Percentiles rank a stretch among this genome's conserved stretches.
Evolutionary conservation across 1,140 invertebrate species (phyloP).

Genomic region (Pseudomyrmex gracilis): DNA sequence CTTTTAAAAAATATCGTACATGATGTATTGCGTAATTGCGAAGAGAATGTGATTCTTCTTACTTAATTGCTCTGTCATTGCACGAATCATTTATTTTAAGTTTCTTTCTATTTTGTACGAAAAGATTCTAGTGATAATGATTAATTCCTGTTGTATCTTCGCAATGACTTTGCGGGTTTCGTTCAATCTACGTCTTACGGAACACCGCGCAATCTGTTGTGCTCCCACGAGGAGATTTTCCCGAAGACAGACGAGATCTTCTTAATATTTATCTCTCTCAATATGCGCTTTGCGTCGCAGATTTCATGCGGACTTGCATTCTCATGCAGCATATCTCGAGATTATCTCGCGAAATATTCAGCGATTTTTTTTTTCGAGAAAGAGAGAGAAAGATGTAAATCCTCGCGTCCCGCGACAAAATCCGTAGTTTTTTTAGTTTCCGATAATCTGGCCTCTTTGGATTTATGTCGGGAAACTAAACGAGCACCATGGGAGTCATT

Average conservation of each 20-base stretch:
- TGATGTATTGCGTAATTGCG: too few species aligned
- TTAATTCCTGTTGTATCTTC: too few species aligned
- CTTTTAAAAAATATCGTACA: too few species aligned
- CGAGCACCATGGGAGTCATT: background rate
- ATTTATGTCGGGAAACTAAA: background rate
- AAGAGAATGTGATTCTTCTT: too few species aligned
- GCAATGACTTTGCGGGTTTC: too few species aligned
- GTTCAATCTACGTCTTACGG: too few species aligned
- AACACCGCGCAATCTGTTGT: too few species aligned
- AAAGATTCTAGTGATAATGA: too few species aligned
- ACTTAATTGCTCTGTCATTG: too few species aligned
- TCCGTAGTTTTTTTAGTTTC: background rate
- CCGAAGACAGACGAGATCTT: background rate
- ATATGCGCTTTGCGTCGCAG: background rate
- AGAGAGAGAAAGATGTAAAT: constrained; percentile 4
- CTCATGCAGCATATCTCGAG: background rate
- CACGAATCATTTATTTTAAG: too few species aligned
- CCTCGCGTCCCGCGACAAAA: background rate
- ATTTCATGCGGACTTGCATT: background rate
- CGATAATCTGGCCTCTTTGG: background rate
- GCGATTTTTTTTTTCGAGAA: background rate
- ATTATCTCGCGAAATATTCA: constrained; percentile 5
- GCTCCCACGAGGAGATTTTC: too few species aligned
- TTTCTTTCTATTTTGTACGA: too few species aligned
- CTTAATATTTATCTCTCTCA: background rate